Percentiles rank a stretch among this genome's conserved stretches.
Conservation (phyloP, 1,140 invertebrate species). For the Pseudomyrmex sp. region DNA sequence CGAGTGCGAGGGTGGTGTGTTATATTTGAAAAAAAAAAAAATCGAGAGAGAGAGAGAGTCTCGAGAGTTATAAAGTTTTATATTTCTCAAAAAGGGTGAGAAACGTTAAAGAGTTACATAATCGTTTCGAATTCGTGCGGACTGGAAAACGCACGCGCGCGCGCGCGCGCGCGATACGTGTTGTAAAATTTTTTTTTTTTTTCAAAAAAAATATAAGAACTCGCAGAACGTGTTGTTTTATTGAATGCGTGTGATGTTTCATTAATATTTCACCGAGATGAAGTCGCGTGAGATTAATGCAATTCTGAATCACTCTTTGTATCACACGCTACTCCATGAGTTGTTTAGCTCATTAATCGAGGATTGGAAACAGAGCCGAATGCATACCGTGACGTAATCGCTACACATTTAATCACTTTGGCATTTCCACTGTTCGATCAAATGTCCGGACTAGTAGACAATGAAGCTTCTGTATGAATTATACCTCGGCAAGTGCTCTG, state of each 20-base stretch:
- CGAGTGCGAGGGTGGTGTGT: neutral
- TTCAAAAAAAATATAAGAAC: too few species aligned
- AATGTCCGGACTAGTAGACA: conserved; percentile 10
- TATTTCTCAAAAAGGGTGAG: too few species aligned
- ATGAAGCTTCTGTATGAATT: conserved; percentile 20
- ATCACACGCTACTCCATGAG: neutral
- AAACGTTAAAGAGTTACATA: too few species aligned
- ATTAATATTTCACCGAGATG: neutral
- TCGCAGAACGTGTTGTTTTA: too few species aligned
- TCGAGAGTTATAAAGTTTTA: too few species aligned
- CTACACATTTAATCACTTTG: conserved; percentile 15
- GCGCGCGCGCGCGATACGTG: too few species aligned
- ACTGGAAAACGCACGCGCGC: too few species aligned
- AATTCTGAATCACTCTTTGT: conserved; percentile 17
- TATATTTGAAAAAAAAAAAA: too few species aligned
- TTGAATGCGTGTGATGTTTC: neutral
- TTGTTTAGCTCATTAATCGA: conserved; percentile 41
- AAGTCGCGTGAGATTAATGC: neutral
- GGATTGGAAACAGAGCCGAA: neutral
- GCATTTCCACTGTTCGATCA: conserved; percentile 29
- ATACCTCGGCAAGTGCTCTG: neutral
- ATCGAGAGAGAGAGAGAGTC: too few species aligned
- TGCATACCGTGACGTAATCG: conserved; percentile 2
- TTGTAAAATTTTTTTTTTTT: too few species aligned
- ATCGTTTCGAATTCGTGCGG: too few species aligned